Conservation (phyloP, 1,140 invertebrate species). For the Diprion similis region DNA sequence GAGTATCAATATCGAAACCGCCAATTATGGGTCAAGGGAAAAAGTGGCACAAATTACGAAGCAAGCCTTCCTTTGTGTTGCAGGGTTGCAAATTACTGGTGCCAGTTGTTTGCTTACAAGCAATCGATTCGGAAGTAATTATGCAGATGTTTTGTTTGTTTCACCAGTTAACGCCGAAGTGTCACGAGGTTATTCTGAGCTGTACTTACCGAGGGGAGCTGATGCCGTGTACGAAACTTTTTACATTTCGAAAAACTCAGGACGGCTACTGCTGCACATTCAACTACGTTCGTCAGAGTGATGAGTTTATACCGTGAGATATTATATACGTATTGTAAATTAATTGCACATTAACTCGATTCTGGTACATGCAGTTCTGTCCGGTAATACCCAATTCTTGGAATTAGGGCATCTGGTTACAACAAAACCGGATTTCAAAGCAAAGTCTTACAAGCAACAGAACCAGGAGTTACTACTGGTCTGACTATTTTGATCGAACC, state of each 20-base stretch:
- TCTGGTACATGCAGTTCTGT: too few species aligned
- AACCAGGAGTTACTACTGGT: slow-evolving; percentile 46
- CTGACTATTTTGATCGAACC: slow-evolving; percentile 58
- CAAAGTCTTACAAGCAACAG: slow-evolving; percentile 4
- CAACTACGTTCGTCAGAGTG: slow-evolving; percentile 54
- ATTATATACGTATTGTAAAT: background rate
- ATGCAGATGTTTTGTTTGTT: background rate
- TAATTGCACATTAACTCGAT: background rate
- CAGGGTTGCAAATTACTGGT: background rate
- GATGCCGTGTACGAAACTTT: slow-evolving; percentile 57
- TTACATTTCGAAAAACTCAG: slow-evolving; percentile 59
- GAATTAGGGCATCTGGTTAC: background rate
- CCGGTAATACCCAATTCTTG: background rate
- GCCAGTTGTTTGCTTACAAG: background rate
- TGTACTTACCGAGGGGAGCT: slow-evolving; percentile 57
- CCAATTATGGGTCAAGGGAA: background rate
- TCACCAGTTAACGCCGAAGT: slow-evolving; percentile 62
- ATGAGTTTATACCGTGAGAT: background rate
- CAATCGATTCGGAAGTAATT: too few species aligned
- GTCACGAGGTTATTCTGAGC: slow-evolving; percentile 56
- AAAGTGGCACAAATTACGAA: background rate
- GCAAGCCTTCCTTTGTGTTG: background rate
- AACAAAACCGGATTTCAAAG: background rate
- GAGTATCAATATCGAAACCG: too few species aligned
- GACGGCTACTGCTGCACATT: slow-evolving; percentile 68